phyloP scores from a whole-genome alignment of 2,797 vertebrate species.

The Cossypha dichroa region DNA sequence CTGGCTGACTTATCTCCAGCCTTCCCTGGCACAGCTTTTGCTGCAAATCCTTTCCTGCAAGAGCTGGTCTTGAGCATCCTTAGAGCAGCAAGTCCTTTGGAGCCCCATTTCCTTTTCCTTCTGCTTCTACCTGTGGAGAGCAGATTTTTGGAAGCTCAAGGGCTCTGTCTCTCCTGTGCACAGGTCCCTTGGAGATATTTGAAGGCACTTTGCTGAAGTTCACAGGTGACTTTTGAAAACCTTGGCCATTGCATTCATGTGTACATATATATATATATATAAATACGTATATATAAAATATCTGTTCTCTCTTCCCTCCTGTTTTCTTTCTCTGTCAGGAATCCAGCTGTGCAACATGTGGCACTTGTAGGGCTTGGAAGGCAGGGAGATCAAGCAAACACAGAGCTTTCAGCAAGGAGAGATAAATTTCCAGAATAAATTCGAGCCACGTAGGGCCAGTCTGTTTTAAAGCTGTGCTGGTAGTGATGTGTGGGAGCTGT shows the following conservation, averaged over 20 bases:
- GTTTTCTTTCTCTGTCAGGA: background rate
- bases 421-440: constrained; percentile 45
- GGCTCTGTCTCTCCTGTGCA: background rate
- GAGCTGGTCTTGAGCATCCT: background rate
- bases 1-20: background rate
- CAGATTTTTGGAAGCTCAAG: constrained; percentile 11
- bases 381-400: constrained; percentile 36
- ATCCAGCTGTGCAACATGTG: background rate
- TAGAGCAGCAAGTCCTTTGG: background rate
- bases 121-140: background rate
- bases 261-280: background rate
- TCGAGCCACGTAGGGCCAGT: background rate
- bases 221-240: background rate
- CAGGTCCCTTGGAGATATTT: background rate
- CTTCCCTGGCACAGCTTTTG: background rate
- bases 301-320: background rate
- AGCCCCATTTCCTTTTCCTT: background rate
- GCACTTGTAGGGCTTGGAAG: constrained; percentile 23
- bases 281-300: background rate
- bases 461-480: constrained; percentile 42
- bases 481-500: constrained; percentile 50
- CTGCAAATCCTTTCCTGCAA: background rate
- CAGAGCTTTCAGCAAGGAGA: constrained; percentile 45
- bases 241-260: background rate
- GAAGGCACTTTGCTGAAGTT: background rate